phyloP scores from a whole-genome alignment of 2,113 vertebrate species.

The Zosterops japonicus region DNA sequence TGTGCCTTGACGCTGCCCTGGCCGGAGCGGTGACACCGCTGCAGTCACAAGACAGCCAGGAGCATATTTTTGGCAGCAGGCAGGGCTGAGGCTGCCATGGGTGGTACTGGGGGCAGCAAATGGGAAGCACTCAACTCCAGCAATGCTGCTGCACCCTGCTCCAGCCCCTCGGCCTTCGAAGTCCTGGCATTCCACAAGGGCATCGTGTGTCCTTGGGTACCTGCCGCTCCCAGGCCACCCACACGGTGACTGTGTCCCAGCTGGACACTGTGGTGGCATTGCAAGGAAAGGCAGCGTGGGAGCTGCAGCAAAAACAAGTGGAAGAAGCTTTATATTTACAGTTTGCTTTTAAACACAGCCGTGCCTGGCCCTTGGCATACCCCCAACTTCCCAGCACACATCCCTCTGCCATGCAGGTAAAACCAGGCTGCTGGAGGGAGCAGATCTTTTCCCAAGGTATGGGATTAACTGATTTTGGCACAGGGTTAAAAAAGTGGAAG shows the following conservation, averaged over 20 bases:
- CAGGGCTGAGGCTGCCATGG: neutral
- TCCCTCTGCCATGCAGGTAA: neutral
- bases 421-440: neutral
- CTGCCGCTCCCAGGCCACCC: accelerated
- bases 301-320: neutral
- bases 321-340: neutral
- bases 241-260: accelerated
- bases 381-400: neutral
- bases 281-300: neutral
- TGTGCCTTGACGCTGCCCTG: neutral
- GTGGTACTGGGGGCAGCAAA: neutral
- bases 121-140: neutral
- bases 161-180: neutral
- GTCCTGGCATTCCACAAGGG: neutral
- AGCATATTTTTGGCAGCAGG: neutral
- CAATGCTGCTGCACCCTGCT: neutral
- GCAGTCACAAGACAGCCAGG: neutral
- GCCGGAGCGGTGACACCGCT: accelerated
- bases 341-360: neutral
- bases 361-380: neutral
- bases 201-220: neutral
- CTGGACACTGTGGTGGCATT: neutral
- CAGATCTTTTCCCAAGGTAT: accelerated
- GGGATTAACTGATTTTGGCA: neutral
- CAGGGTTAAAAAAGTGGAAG: neutral